These are phyloP conservation scores for Carassius gibelio DNA, from an alignment of 2,113 vertebrate species.

Conservation along the genomic window DNA sequence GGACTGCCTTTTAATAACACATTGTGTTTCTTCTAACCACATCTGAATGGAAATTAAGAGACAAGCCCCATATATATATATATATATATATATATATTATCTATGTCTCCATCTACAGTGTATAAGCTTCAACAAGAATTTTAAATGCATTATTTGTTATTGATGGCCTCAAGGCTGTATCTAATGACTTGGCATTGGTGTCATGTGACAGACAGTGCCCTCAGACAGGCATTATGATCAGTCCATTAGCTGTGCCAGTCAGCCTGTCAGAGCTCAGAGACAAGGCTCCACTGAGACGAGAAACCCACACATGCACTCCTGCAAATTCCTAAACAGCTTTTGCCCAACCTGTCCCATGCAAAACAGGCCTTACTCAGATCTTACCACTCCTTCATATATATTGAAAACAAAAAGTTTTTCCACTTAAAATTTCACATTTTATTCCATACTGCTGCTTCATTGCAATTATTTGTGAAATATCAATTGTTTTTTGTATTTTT, in stretches of 20 bases:
- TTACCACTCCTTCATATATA: constrained; percentile 5
- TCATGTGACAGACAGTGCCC: constrained; percentile 79
- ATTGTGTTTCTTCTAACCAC: background rate
- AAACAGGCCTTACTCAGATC: constrained; percentile 39
- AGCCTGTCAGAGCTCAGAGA: constrained; percentile 58
- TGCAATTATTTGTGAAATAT: background rate
- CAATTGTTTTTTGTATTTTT: background rate
- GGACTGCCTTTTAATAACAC: background rate
- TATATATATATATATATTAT: background rate
- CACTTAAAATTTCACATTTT: background rate
- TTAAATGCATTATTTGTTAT: constrained; percentile 39
- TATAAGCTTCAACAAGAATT: constrained; percentile 16
- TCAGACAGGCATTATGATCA: constrained; percentile 81
- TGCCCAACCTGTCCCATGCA: constrained; percentile 3
- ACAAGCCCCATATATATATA: background rate
- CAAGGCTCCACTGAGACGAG: constrained; percentile 22
- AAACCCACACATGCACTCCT: constrained; percentile 25
- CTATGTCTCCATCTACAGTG: background rate
- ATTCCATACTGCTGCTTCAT: background rate
- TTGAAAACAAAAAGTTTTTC: background rate
- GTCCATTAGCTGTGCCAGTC: constrained; percentile 78
- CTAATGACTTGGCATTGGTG: constrained; percentile 78
- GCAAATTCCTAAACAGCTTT: constrained; percentile 47
- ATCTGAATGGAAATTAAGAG: background rate
- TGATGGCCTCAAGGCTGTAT: constrained; percentile 55